phyloP scores from a whole-genome alignment of 2,888 invertebrate species.

The Chymomyza amoena region DNA sequence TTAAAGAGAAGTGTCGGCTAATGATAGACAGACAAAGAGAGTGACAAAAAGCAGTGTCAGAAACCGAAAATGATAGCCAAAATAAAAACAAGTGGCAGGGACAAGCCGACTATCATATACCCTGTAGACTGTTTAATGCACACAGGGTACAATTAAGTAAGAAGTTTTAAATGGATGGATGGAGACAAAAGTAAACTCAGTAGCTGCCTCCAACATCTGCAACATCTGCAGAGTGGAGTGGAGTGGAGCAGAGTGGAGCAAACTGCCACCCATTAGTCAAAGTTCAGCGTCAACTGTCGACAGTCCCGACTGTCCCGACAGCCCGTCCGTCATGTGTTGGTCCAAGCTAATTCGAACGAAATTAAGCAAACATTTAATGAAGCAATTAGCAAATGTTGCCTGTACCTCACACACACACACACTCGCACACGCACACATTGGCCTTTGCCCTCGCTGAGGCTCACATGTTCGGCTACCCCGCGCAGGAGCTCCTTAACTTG shows the following conservation, averaged over 20 bases:
- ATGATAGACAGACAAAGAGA: constrained; percentile 24
- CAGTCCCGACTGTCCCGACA: neutral
- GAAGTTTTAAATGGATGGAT: too few species aligned
- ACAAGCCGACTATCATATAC: too few species aligned
- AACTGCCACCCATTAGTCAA: neutral
- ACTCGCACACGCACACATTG: neutral
- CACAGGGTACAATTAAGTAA: too few species aligned
- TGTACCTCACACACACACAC: constrained; percentile 18
- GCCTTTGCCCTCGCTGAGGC: too few species aligned
- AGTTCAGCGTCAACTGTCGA: neutral
- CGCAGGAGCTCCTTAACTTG: neutral
- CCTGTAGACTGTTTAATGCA: too few species aligned
- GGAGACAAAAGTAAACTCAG: too few species aligned
- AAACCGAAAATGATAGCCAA: too few species aligned
- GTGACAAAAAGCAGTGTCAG: neutral
- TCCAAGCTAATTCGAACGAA: constrained; percentile 65
- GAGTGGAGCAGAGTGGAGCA: neutral
- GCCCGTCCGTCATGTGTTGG: neutral
- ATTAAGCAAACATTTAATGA: constrained; percentile 73
- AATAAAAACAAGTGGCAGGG: too few species aligned
- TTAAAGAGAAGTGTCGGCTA: constrained; percentile 20
- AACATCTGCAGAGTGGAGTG: too few species aligned
- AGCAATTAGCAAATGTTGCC: constrained; percentile 67
- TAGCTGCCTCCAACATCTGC: too few species aligned
- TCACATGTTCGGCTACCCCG: neutral